Base-by-base conservation (phyloP, 1,140 invertebrate genomes). In the Apis florea region DNA sequence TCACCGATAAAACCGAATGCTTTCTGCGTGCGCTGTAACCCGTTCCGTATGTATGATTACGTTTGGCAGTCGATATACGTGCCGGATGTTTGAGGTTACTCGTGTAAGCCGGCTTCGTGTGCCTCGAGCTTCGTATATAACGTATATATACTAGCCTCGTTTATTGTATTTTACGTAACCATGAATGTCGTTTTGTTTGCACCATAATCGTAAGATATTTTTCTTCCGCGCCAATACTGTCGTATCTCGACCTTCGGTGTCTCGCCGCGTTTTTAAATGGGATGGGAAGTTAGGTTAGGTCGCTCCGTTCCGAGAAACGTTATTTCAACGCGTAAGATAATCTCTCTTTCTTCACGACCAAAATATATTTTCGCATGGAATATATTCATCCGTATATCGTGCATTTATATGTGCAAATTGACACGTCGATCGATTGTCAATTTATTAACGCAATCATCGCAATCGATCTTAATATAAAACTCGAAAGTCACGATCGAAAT, bases 51-150 rank as follows among this genome's bases (percentile, higher is more conserved):
- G 17, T 10, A 15, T n/a, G 31, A 47, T 53, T 68, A 15, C 56
- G 26, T 40, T 40, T 31, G 31, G 15, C 12, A 21, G 17, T 21
- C 24, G 56, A 56, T 58, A 21, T 47, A 68, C 78, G 66, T 19
- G 51, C 21, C 47, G 70, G 53, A 68, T 68, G 73, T 71, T 73
- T 70, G 78, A 85, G 84, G 79, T 80, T 80, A 66, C 51, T 54
- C 49, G 31, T n/a, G 21, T n/a, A 21, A 24, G 11, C 24, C 58
- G 68, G 59, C 17, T 67, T 21, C 49, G 8, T 24, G 24, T 24
- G 24, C 67, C 21, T 66, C 26, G 15, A 53, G 64, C 56, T 58
- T 58, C 21, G 21, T 58, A 2, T 9, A 12, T 31, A 61, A 15
- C 58, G 21, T 17, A 40, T 24, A 59, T 11, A 2, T 24, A 53